Conservation (phyloP, 1,140 invertebrate species). For the Physella acuta region DNA sequence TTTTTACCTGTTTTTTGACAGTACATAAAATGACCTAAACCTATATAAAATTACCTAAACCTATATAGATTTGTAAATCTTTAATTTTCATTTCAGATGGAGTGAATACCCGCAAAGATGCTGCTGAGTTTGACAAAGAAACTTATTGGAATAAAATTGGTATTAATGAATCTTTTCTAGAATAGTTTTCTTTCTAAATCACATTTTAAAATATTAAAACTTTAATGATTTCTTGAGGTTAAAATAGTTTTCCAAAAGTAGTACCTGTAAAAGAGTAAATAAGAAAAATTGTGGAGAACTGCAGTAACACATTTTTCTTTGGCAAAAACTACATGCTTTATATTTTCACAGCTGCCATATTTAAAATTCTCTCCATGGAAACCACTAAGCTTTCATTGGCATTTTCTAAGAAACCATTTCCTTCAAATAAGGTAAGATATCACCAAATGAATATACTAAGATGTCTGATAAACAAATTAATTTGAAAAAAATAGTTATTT, state of each 20-base stretch:
- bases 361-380: constrained; percentile 12
- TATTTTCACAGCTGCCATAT: constrained; percentile 5
- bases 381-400: constrained; percentile 21
- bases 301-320: neutral
- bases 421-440: constrained; percentile 11
- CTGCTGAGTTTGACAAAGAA: constrained; percentile 11
- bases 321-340: neutral
- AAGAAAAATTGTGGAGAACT: neutral
- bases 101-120: neutral
- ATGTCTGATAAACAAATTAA: neutral
- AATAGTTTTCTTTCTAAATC: neutral
- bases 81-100: constrained; percentile 22
- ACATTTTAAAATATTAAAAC: neutral
- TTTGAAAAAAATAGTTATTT: neutral
- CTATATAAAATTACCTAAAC: too few relatives aligned
- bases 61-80: too few relatives aligned
- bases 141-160: constrained; percentile 21
- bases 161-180: neutral
- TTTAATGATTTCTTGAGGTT: neutral
- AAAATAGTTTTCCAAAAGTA: neutral
- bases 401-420: constrained; percentile 23
- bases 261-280: neutral
- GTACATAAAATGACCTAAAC: too few relatives aligned
- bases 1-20: too few relatives aligned
- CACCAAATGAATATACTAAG: neutral